Evolutionary conservation across 2,113 vertebrate species (phyloP).

Genomic region (Gopherus flavomarginatus): DNA sequence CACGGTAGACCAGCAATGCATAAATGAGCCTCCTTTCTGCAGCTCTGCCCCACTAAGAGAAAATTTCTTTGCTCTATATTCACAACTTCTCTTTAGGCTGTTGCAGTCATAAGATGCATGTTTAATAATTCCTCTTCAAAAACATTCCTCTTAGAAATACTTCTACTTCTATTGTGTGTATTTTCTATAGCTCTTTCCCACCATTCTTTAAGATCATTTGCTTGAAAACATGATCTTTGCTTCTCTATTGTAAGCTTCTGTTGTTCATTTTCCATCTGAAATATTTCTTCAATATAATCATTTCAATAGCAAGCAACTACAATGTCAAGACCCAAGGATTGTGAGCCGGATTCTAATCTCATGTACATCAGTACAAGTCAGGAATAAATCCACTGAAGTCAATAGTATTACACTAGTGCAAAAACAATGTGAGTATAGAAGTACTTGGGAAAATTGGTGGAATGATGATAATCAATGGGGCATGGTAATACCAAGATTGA

Average conservation of each 20-base stretch:
- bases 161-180: not conserved
- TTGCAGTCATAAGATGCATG: not conserved
- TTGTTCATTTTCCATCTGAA: not conserved
- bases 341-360: not conserved
- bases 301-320: not conserved
- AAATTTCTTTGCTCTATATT: conserved; percentile 25
- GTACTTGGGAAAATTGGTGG: not conserved
- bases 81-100: not conserved
- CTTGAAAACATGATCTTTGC: not conserved
- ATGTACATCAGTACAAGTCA: not conserved
- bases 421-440: not conserved
- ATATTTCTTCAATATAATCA: not conserved
- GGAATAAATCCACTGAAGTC: not conserved
- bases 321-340: not conserved
- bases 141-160: not conserved
- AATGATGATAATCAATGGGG: not conserved
- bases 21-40: conserved; percentile 79
- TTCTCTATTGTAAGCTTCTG: not conserved
- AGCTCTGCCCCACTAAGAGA: conserved; percentile 56
- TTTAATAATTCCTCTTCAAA: conserved; percentile 7
- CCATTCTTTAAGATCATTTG: not conserved
- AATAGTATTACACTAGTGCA: not conserved
- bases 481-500: not conserved
- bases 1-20: conserved; percentile 80
- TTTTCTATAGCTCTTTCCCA: not conserved